Base-by-base conservation (phyloP, 2,113 vertebrate species). In the Suncus etruscus region DNA sequence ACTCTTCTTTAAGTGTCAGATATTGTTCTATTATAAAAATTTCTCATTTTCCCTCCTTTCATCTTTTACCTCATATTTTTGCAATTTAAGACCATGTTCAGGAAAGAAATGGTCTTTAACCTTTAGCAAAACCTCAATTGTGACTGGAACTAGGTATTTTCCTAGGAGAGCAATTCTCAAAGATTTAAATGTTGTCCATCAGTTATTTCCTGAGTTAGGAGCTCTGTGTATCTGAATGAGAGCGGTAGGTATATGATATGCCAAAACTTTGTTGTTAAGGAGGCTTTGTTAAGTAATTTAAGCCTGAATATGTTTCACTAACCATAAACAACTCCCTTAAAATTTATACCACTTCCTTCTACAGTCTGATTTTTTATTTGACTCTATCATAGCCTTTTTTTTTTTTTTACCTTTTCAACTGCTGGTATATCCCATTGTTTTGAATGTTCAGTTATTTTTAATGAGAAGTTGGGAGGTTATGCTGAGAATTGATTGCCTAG, bases 241-340 rank as follows among this genome's bases (percentile, higher is more conserved):
- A 45, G n/a, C n/a, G 27, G 32, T 20, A 50, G 11, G 1, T 9
- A 11, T 22, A 1, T 11, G 6, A 70, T 27, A 58, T 25, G 16
- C 3, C 32, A 51, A 69, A 63, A 45, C 3, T 25, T 48, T 45
- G 72, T 32, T 79, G 69, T 84, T 61, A 18, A n/a, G 12, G 25
- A 51, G 51, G 39, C 14, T 80, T 22, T n/a, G 2, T 76, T 85
- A 22, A 11, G 69, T 48, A 20, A 22, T 47, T 80, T 68, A 77
- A 95, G 51, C 48, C 39, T 90, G 24, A 1, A 14, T 90, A 32
- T 65, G n/a, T 65, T 91, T 89, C 58, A 86, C 68, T 77, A 22
- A 66, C 11, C 16, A 47, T 54, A 54, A 10, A 50, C 7, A 83
- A 12, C 31, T 73, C 24, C 50, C 45, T 82, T 66, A 29, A 66